phyloP scores from a whole-genome alignment of 2,113 vertebrate genomes.

The Notothenia coriiceps region DNA sequence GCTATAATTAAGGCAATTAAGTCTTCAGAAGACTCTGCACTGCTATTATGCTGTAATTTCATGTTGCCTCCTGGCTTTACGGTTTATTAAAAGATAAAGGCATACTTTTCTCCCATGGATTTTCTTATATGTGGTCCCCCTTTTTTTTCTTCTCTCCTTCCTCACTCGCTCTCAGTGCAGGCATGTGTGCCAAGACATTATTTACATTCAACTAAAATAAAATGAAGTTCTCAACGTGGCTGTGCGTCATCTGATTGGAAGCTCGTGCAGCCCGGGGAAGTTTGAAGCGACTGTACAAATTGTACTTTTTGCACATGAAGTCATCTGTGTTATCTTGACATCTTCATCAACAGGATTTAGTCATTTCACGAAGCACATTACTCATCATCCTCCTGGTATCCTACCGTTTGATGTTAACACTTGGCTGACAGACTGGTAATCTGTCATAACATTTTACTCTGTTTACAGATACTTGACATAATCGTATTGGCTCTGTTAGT shows the following conservation, averaged over 20 bases:
- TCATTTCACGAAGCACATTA: slow-evolving; percentile 12
- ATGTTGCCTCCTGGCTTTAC: slow-evolving; percentile 86
- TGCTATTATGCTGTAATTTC: slow-evolving; percentile 85
- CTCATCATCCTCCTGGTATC: slow-evolving; percentile 11
- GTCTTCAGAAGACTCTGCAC: slow-evolving; percentile 83
- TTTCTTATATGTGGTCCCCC: slow-evolving; percentile 81
- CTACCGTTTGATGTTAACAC: slow-evolving; percentile 45
- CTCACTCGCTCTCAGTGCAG: slow-evolving; percentile 40
- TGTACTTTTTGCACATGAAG: neutral
- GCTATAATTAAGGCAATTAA: slow-evolving; percentile 88
- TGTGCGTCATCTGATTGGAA: slow-evolving; percentile 28
- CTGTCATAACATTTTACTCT: slow-evolving; percentile 32
- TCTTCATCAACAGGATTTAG: slow-evolving; percentile 38
- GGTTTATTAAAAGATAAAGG: slow-evolving; percentile 88
- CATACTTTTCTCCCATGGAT: slow-evolving; percentile 82
- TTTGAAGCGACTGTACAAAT: neutral
- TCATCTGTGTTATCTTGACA: neutral
- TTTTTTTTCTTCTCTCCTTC: slow-evolving; percentile 26
- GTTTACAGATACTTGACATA: slow-evolving; percentile 32
- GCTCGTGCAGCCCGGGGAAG: neutral
- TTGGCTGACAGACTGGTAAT: slow-evolving; percentile 22
- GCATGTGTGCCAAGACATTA: slow-evolving; percentile 66
- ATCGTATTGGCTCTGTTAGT: slow-evolving; percentile 4
- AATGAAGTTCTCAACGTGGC: slow-evolving; percentile 52
- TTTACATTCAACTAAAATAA: slow-evolving; percentile 77